phyloP scores from a whole-genome alignment of 2,888 invertebrate species.

The Sialis lutaria region DNA sequence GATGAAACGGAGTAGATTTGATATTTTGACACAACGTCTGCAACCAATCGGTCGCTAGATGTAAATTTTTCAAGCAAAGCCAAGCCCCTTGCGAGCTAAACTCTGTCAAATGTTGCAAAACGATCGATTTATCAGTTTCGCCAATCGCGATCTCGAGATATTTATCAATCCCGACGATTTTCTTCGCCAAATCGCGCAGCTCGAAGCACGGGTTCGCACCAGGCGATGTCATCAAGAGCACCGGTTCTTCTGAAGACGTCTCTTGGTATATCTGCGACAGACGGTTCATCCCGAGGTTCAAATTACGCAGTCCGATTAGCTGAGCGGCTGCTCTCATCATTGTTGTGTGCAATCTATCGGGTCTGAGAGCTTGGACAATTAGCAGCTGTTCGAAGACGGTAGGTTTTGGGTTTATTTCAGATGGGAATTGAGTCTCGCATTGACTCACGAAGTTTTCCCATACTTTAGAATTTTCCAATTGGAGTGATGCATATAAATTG shows the following conservation, averaged over 20 bases:
- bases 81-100: constrained; percentile 48
- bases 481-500: constrained; percentile 38
- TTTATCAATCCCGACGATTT: constrained; percentile 25
- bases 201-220: constrained; percentile 85
- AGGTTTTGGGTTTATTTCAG: constrained; percentile 31
- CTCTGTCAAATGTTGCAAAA: constrained; percentile 36
- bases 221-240: constrained; percentile 69
- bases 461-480: constrained; percentile 39
- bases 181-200: constrained; percentile 45
- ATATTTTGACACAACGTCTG: constrained; percentile 49
- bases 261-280: constrained; percentile 33
- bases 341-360: constrained; percentile 65
- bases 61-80: constrained; percentile 68
- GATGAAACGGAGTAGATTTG: constrained; percentile 25
- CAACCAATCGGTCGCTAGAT: constrained; percentile 56
- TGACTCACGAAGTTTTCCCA: constrained; percentile 55
- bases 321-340: constrained; percentile 54
- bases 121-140: constrained; percentile 54
- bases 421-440: constrained; percentile 42
- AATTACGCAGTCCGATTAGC: constrained; percentile 28
- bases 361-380: constrained; percentile 59
- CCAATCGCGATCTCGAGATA: constrained; percentile 62
- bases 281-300: constrained; percentile 21
- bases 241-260: constrained; percentile 43
- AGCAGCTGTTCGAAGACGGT: constrained; percentile 68